A percentile compares a stretch with the other conserved stretches of the same genome.
These are phyloP conservation scores for Physella acuta DNA, from an alignment of 1,140 invertebrate species.

Conservation along the genomic window DNA sequence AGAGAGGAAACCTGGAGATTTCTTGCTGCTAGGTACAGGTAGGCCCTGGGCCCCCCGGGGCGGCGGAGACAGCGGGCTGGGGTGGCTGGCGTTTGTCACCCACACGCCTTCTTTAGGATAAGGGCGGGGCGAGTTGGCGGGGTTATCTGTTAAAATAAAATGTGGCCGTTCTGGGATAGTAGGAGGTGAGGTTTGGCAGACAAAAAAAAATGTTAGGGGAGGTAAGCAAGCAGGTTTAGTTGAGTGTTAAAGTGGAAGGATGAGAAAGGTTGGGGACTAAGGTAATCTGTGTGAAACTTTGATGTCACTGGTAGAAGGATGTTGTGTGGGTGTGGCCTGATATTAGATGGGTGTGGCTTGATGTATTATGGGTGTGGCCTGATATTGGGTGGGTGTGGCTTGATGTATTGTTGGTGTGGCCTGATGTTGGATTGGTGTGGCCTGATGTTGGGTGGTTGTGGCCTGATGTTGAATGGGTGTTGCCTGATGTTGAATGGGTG, in stretches of 20 bases:
- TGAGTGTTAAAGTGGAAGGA: too few species aligned
- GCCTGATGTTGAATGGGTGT: background rate
- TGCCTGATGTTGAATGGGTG: background rate
- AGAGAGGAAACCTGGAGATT: slow-evolving; percentile 8
- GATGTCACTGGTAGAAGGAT: too few species aligned
- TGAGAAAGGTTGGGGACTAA: too few species aligned
- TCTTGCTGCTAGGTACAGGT: background rate
- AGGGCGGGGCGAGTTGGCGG: background rate
- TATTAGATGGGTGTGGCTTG: too few species aligned
- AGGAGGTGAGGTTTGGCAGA: too few species aligned
- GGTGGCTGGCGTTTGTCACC: slow-evolving; percentile 6
- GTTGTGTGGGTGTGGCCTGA: too few species aligned
- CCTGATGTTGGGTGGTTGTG: background rate
- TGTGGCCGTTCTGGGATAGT: too few species aligned
- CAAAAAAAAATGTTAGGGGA: too few species aligned
- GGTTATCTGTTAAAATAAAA: background rate
- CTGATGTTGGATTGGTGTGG: background rate
- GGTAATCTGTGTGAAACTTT: too few species aligned
- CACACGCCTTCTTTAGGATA: slow-evolving; percentile 2
- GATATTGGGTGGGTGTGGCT: background rate
- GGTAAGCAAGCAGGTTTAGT: too few species aligned
- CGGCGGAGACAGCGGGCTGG: background rate
- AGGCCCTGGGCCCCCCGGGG: background rate
- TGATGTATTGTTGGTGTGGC: background rate
- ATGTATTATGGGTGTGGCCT: too few species aligned